Conservation (phyloP, 1,140 invertebrate genomes). For the Drosophila pachea region DNA sequence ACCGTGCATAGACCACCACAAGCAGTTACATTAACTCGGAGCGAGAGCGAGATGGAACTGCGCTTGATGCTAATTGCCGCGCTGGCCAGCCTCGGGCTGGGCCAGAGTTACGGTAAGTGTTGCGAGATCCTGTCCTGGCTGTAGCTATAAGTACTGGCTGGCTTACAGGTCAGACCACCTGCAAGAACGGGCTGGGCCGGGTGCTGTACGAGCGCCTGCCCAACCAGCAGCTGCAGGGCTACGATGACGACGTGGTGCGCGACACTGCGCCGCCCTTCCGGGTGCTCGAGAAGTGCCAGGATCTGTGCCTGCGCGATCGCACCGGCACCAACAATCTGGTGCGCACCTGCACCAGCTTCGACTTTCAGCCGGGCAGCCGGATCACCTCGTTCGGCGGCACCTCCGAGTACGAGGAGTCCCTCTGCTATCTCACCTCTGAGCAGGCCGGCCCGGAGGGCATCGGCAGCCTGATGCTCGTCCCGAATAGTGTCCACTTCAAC, state of each 20-base stretch:
- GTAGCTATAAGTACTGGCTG: neutral
- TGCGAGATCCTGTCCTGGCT: neutral
- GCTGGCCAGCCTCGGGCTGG: slow-evolving; percentile 43
- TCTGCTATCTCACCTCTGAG: slow-evolving; percentile 91
- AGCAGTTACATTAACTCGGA: slow-evolving; percentile 1
- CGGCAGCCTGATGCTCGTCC: slow-evolving; percentile 90
- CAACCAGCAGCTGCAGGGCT: slow-evolving; percentile 92
- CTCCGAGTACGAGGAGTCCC: slow-evolving; percentile 92
- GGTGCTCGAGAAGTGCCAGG: slow-evolving; percentile 91
- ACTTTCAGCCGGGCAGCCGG: slow-evolving; percentile 92
- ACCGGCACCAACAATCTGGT: slow-evolving; percentile 89
- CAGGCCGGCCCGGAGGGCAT: slow-evolving; percentile 91
- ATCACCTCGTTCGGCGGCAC: slow-evolving; percentile 89
- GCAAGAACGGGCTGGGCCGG: slow-evolving; percentile 91
- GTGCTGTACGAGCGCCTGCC: slow-evolving; percentile 93
- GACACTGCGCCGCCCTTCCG: slow-evolving; percentile 90
- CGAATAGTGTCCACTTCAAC: slow-evolving; percentile 92
- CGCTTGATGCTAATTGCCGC: slow-evolving; percentile 26
- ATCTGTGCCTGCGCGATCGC: slow-evolving; percentile 90
- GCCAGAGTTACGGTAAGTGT: slow-evolving; percentile 52
- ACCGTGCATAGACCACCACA: neutral
- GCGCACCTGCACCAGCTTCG: slow-evolving; percentile 90
- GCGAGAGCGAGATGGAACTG: slow-evolving; percentile 46
- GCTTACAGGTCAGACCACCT: slow-evolving; percentile 86
- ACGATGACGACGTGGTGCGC: slow-evolving; percentile 91